Percentiles rank a stretch among this genome's conserved stretches.
Evolutionary conservation across 1,140 invertebrate species (phyloP).

Genomic region (Lepidurus packardi): DNA sequence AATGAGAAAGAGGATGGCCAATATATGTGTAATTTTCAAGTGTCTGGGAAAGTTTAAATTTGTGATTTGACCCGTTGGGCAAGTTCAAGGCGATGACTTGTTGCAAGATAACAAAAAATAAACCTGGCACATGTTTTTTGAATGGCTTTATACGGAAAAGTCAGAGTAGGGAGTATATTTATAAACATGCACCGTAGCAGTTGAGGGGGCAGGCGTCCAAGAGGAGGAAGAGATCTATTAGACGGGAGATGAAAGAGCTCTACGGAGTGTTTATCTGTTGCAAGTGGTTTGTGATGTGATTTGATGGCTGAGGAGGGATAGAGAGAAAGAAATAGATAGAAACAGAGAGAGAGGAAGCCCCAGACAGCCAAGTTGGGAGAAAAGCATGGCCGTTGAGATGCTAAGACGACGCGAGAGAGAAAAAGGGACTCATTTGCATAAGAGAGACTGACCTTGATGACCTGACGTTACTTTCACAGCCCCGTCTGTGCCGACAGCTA

Average conservation of each 20-base stretch:
- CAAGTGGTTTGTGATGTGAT: conserved; percentile 18
- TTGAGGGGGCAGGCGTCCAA: too few species aligned
- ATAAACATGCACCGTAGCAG: too few species aligned
- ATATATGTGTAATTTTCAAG: neutral
- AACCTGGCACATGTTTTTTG: neutral
- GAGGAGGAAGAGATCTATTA: neutral
- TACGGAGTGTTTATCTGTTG: neutral
- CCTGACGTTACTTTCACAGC: conserved; percentile 21
- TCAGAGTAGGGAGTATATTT: neutral
- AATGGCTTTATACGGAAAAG: neutral
- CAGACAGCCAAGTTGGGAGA: conserved; percentile 1
- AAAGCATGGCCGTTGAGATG: neutral
- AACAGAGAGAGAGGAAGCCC: neutral
- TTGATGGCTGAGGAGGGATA: neutral
- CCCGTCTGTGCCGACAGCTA: conserved; percentile 12
- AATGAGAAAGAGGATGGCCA: neutral
- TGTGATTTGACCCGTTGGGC: neutral
- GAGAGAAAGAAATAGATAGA: too few species aligned
- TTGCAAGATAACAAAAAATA: neutral
- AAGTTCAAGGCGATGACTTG: neutral
- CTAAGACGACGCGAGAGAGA: conserved; percentile 3
- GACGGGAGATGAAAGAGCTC: conserved; percentile 6
- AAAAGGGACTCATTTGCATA: conserved; percentile 6
- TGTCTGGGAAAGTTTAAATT: neutral
- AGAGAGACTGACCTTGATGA: conserved; percentile 18